A percentile compares a stretch with the other conserved stretches of the same genome.
phyloP scores from a whole-genome alignment of 35 echinoderm and acorn worm genomes.

The Heliocidaris tuberculata region DNA sequence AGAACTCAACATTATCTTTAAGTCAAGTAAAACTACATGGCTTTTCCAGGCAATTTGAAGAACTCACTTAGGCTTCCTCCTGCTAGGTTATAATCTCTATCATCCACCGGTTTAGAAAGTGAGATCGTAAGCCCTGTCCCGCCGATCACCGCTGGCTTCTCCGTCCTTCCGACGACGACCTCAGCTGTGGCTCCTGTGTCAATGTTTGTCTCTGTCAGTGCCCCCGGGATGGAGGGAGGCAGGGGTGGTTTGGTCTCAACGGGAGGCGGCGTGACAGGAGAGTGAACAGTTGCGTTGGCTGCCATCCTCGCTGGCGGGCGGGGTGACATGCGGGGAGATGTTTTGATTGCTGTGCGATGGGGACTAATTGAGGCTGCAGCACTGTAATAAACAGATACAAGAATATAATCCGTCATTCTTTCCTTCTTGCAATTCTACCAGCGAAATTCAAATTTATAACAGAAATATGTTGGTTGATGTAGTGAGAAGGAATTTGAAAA shows the following conservation, averaged over 20 bases:
- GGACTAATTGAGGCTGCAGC: not conserved
- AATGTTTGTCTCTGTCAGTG: slow-evolving; percentile 76
- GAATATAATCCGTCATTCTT: no score
- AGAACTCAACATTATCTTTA: no score
- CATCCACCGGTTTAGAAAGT: slow-evolving; percentile 20
- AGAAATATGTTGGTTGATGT: no score
- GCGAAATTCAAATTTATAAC: no score
- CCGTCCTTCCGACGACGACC: slow-evolving; percentile 59
- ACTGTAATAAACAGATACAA: not conserved
- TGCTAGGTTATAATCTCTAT: slow-evolving; percentile 12
- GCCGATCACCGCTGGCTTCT: not conserved
- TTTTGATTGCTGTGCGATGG: slow-evolving; percentile 37
- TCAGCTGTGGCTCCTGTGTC: slow-evolving; percentile 82
- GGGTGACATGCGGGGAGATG: not conserved
- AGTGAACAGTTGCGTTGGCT: slow-evolving; percentile 40
- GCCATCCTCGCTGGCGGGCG: not conserved
- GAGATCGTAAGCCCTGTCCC: slow-evolving; percentile 8
- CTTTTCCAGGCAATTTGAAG: not conserved
- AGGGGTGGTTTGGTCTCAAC: not conserved
- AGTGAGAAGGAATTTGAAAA: no score
- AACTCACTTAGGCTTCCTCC: slow-evolving; percentile 49
- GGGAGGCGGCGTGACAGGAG: not conserved
- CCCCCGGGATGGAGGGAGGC: slow-evolving; percentile 2
- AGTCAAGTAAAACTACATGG: no score
- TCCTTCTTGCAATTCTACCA: no score